Evolutionary conservation across 2,888 invertebrate genomes (phyloP).

Genomic region (Callyntrura sp.): DNA sequence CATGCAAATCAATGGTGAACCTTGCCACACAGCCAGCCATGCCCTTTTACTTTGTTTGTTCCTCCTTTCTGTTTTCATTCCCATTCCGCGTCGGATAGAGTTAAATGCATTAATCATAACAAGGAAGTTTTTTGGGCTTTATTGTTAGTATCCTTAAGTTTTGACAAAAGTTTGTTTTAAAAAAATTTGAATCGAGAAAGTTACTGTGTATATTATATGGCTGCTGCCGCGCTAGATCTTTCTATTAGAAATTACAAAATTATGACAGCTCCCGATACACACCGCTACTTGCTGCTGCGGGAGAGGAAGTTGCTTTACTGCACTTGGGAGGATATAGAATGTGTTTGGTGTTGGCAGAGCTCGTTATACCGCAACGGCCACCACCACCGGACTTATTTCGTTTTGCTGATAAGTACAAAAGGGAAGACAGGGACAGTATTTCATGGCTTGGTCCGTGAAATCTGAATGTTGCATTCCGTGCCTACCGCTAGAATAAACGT

Average conservation of each 20-base stretch:
- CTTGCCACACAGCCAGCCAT: not conserved
- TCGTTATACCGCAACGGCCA: not conserved
- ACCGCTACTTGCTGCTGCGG: not conserved
- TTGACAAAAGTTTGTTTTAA: not conserved
- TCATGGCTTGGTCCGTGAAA: slow-evolving; percentile 37
- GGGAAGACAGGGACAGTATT: slow-evolving; percentile 1
- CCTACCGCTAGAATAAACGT: slow-evolving; percentile 31
- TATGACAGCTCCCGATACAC: slow-evolving; percentile 39
- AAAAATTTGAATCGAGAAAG: slow-evolving; percentile 4
- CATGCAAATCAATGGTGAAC: slow-evolving; percentile 58
- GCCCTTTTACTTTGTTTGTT: not conserved
- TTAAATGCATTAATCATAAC: slow-evolving; percentile 39
- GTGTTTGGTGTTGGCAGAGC: slow-evolving; percentile 17
- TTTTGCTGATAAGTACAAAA: slow-evolving; percentile 2
- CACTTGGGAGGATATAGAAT: not conserved
- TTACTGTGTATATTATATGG: not conserved
- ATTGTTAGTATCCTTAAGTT: slow-evolving; percentile 36
- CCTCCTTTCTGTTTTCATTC: not conserved
- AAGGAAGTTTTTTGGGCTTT: slow-evolving; percentile 11
- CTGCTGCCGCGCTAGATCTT: not conserved
- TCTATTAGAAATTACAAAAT: slow-evolving; percentile 30
- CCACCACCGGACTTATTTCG: not conserved
- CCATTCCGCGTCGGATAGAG: not conserved
- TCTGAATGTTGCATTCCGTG: slow-evolving; percentile 35
- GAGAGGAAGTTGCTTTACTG: slow-evolving; percentile 9